These are phyloP conservation scores for Drosophila barbarae DNA, from an alignment of 2,888 invertebrate genomes.

Conservation along the genomic window DNA sequence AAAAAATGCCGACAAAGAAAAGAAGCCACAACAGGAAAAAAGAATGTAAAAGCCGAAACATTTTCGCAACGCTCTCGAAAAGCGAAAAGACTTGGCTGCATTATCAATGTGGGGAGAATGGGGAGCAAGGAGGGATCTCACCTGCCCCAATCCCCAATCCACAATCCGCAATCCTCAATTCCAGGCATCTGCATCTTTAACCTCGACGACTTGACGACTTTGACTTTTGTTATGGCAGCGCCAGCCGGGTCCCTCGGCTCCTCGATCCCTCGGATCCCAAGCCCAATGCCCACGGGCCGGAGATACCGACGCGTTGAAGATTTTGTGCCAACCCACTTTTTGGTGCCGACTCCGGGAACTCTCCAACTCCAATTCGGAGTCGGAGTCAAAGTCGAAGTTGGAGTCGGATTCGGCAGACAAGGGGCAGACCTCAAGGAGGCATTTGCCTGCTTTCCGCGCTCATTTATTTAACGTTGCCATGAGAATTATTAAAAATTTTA, in stretches of 20 bases:
- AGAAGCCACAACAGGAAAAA: slow-evolving; percentile 27
- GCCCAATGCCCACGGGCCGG: slow-evolving; percentile 47
- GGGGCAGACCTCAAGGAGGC: slow-evolving; percentile 36
- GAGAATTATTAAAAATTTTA: slow-evolving; percentile 79
- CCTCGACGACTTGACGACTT: slow-evolving; percentile 63
- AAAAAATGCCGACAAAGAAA: slow-evolving; percentile 56
- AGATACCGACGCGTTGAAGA: slow-evolving; percentile 67
- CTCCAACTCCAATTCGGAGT: slow-evolving; percentile 2
- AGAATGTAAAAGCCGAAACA: slow-evolving; percentile 38
- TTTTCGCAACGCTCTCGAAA: slow-evolving; percentile 62
- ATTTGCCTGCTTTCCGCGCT: slow-evolving; percentile 47
- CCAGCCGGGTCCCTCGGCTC: slow-evolving; percentile 5
- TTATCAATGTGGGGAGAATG: slow-evolving; percentile 45
- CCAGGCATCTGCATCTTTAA: slow-evolving; percentile 56
- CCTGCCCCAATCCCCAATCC: slow-evolving; percentile 53
- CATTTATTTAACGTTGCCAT: slow-evolving; percentile 69
- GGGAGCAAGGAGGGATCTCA: slow-evolving; percentile 25
- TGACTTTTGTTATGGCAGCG: slow-evolving; percentile 54
- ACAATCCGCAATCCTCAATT: slow-evolving; percentile 44
- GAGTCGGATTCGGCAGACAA: slow-evolving; percentile 41
- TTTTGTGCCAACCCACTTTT: slow-evolving; percentile 69
- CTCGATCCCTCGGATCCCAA: slow-evolving; percentile 12
- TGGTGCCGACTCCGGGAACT: slow-evolving; percentile 13
- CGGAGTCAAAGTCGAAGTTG: neutral
- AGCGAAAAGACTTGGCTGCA: slow-evolving; percentile 40